A percentile compares a stretch with the other conserved stretches of the same genome.
phyloP scores from a whole-genome alignment of 2,113 vertebrate species.

The Crotalus tigris region DNA sequence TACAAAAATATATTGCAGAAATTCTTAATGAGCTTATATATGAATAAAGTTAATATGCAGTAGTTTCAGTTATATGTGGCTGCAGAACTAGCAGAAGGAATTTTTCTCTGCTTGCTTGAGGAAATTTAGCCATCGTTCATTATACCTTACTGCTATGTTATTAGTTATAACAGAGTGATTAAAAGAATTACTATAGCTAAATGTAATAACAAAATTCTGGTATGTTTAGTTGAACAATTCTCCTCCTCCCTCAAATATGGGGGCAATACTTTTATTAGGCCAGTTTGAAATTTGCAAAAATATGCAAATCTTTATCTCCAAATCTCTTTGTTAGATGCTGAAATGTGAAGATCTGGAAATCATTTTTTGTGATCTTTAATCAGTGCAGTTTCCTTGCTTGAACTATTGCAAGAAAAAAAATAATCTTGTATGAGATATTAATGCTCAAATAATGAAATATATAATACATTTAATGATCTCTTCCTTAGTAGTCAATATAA shows the following conservation, averaged over 20 bases:
- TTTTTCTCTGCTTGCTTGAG: slow-evolving; percentile 12
- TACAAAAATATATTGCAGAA: background rate
- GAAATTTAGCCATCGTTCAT: slow-evolving; percentile 14
- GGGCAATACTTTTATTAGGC: background rate
- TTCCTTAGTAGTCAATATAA: background rate
- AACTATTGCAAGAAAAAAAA: background rate
- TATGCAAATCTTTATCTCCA: background rate
- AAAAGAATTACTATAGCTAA: slow-evolving; percentile 36
- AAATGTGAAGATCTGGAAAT: background rate
- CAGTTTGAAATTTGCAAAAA: background rate
- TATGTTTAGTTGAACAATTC: background rate
- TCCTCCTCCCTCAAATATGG: background rate
- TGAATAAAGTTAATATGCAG: background rate
- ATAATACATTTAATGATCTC: background rate
- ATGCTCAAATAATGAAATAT: background rate
- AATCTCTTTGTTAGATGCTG: background rate
- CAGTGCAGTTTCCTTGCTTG: background rate
- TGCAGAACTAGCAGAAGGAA: background rate
- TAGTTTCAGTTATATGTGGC: background rate
- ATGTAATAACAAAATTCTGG: slow-evolving; percentile 39
- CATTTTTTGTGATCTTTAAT: background rate
- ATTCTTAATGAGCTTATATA: slow-evolving; percentile 33
- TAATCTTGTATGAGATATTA: background rate
- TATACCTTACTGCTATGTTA: slow-evolving; percentile 21
- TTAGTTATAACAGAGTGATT: slow-evolving; percentile 28